A percentile compares a stretch with the other conserved stretches of the same genome.
phyloP scores from a whole-genome alignment of 1,140 invertebrate genomes.

The Antheraea pernyi region DNA sequence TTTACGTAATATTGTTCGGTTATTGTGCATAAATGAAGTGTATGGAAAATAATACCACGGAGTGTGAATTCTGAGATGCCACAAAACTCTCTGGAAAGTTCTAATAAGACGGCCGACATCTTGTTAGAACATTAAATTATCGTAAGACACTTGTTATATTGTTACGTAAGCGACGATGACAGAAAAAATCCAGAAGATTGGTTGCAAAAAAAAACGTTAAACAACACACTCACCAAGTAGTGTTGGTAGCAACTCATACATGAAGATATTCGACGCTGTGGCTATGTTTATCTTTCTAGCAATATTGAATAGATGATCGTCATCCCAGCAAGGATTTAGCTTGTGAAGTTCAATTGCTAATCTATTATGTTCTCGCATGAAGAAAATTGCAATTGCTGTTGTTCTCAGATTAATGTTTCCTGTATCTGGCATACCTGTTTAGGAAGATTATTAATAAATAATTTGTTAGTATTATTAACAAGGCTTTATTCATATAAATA shows the following conservation, averaged over 20 bases:
- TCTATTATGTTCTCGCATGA: conserved; percentile 86
- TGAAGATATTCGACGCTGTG: conserved; percentile 81
- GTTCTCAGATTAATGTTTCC: conserved; percentile 73
- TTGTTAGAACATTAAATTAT: too few relatives aligned
- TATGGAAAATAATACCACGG: too few relatives aligned
- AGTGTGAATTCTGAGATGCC: too few relatives aligned
- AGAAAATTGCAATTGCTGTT: conserved; percentile 95
- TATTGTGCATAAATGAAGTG: too few relatives aligned
- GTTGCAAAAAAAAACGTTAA: neutral
- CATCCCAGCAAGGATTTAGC: conserved; percentile 84
- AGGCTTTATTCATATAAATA: too few relatives aligned
- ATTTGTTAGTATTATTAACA: neutral
- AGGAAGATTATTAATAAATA: neutral
- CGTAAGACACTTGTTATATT: too few relatives aligned
- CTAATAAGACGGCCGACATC: too few relatives aligned
- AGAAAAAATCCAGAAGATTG: too few relatives aligned
- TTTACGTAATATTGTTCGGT: too few relatives aligned
- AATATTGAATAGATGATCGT: conserved; percentile 84
- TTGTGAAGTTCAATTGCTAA: conserved; percentile 79
- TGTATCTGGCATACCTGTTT: conserved; percentile 41
- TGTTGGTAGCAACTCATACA: conserved; percentile 82
- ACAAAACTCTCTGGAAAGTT: too few relatives aligned
- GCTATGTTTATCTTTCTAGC: conserved; percentile 82
- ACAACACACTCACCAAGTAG: conserved; percentile 66
- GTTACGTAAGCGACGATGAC: too few relatives aligned